Evolutionary conservation across 1,140 invertebrate species (phyloP), one percentile per base, ranked within the genome.

Genomic region (Oncopeltus fasciatus): DNA sequence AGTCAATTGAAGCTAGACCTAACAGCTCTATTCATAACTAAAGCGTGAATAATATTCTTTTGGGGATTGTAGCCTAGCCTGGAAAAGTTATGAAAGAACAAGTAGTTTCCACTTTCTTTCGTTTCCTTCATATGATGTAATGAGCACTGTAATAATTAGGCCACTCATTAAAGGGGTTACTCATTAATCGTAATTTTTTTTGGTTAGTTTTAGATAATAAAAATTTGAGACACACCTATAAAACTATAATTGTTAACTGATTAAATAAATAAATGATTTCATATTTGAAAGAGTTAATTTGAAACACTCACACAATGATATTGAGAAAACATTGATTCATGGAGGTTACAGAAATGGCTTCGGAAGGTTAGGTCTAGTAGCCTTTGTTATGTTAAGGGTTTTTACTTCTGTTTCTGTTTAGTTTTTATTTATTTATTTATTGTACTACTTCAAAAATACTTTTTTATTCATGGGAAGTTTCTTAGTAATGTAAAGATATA

Each of bases 311-410:
- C 31, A 38, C 14, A 38, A 38, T 14, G 31, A 38, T 14, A 53
- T 53, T 53, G 26, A 24, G n/a, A 53, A 16, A 24, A 24, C 49
- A 53, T 4, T 53, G 49, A 2, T 16, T 20, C 24, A 53, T 53
- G 49, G 49, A 53, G 49, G 49, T 53, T 53, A 24, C 49, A 24
- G 21, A 53, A 53, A 53, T 53, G 49, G 49, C 49, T 53, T 53
- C 20, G 49, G 49, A 53, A 53, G 49, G 49, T 53, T 53, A 53
- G 49, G 49, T 53, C 31, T 5, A 24, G 49, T 24, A 27, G 3
- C 24, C 49, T 53, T 53, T 53, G 49, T 53, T 53, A 24, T 53
- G 49, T 53, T 53, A 24, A 16, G 24, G 14, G 31, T 38, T 26
- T 53, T 24, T 24, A 16, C 26, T 24, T 5, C 4, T 4, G 4